Percentiles rank a stretch among this genome's conserved stretches.
Evolutionary conservation across 2,888 invertebrate species (phyloP).

Genomic region (Latrodectus hesperus): DNA sequence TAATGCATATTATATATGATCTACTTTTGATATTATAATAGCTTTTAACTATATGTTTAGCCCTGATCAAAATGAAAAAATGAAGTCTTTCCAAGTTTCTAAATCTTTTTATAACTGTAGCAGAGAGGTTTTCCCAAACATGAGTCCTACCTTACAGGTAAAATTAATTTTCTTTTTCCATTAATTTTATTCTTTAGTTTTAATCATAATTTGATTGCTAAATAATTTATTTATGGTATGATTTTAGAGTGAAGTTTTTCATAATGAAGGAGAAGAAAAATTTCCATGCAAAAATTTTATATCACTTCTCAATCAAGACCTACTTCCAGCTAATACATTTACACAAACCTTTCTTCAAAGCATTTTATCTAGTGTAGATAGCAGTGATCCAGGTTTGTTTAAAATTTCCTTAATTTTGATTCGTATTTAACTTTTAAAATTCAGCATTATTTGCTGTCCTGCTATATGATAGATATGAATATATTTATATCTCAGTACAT

Average conservation of each 20-base stretch:
- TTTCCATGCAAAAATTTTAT: constrained; percentile 61
- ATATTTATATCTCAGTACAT: too few species aligned
- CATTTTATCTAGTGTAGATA: constrained; percentile 79
- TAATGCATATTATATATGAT: too few species aligned
- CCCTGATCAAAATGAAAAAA: constrained; percentile 35
- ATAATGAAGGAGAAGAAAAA: constrained; percentile 31
- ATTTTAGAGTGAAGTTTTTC: constrained; percentile 53
- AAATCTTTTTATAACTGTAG: constrained; percentile 10
- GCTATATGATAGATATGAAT: too few species aligned
- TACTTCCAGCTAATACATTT: constrained; percentile 77
- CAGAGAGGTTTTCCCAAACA: constrained; percentile 23
- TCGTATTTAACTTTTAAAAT: neutral
- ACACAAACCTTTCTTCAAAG: constrained; percentile 80
- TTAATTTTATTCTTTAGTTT: neutral
- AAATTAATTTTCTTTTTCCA: neutral
- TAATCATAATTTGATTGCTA: neutral
- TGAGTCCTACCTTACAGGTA: constrained; percentile 32
- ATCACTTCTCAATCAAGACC: constrained; percentile 73
- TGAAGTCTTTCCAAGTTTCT: constrained; percentile 17
- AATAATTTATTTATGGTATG: neutral
- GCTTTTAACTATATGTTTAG: neutral
- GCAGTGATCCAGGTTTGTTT: constrained; percentile 78
- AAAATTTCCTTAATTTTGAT: constrained; percentile 25
- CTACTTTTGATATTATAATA: too few species aligned
- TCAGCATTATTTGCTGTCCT: too few species aligned